phyloP scores from a whole-genome alignment of 2,888 invertebrate genomes.

The Sericinus montela region DNA sequence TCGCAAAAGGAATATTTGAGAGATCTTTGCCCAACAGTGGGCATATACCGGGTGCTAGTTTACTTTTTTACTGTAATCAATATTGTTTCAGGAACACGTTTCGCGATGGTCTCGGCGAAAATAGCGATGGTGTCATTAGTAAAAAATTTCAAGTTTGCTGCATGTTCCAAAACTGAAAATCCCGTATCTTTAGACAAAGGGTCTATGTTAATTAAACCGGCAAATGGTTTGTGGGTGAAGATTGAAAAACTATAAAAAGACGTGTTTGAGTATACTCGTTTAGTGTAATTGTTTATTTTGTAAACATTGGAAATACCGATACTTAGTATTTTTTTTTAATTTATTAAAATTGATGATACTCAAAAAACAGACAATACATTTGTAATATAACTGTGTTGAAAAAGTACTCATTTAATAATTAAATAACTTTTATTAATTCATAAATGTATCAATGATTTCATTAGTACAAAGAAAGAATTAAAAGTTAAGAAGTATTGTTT shows the following conservation, averaged over 20 bases:
- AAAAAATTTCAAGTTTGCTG: constrained; percentile 26
- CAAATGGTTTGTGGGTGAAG: constrained; percentile 27
- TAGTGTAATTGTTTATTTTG: no score
- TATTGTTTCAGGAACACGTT: constrained; percentile 26
- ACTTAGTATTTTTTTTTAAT: no score
- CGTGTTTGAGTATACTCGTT: not conserved
- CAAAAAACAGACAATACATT: constrained; percentile 88
- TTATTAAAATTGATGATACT: no score
- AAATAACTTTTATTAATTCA: no score
- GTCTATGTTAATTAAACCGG: constrained; percentile 23
- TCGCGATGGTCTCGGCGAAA: constrained; percentile 29
- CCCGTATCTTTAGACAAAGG: constrained; percentile 23
- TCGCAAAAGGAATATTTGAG: not conserved
- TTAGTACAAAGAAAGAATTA: no score
- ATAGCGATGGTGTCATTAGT: constrained; percentile 26
- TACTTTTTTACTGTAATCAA: not conserved
- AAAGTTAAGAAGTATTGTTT: no score
- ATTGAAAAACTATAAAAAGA: constrained; percentile 26
- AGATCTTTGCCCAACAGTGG: no score
- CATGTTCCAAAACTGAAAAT: constrained; percentile 24
- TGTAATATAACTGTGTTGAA: constrained; percentile 78
- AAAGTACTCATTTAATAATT: not conserved
- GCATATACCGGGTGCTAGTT: no score
- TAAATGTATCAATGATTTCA: no score
- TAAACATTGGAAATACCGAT: no score